A percentile compares a stretch with the other conserved stretches of the same genome.
Conservation (phyloP, 1,140 invertebrate genomes). For the Drosophila eugracilis region DNA sequence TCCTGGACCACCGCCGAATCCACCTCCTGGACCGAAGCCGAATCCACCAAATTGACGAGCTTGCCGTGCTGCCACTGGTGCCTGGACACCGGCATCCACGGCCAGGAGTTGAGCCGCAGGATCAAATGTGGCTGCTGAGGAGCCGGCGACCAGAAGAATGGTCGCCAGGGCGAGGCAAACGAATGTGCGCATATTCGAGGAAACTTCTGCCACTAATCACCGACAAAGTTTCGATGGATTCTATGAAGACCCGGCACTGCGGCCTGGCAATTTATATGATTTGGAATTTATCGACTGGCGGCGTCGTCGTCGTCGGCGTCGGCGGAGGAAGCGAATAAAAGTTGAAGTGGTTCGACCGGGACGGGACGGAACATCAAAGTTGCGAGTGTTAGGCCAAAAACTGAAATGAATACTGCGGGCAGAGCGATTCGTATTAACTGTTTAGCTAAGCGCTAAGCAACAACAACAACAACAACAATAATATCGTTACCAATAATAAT, state of each 20-base stretch:
- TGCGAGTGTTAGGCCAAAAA: conserved; percentile 47
- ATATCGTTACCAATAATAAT: conserved; percentile 59
- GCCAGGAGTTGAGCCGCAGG: conserved; percentile 15
- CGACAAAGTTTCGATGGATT: conserved; percentile 50
- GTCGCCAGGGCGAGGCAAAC: conserved; percentile 34
- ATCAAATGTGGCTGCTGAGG: conserved; percentile 24
- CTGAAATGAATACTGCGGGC: conserved; percentile 57
- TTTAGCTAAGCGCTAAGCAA: conserved; percentile 52
- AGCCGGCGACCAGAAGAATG: conserved; percentile 23
- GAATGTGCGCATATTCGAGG: conserved; percentile 47
- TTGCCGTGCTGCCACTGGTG: neutral
- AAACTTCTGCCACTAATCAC: conserved; percentile 55
- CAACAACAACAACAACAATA: conserved; percentile 42
- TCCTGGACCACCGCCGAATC: conserved; percentile 2
- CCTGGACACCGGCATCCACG: conserved; percentile 36
- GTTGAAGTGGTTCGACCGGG: conserved; percentile 55
- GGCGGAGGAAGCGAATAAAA: conserved; percentile 46
- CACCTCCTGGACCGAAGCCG: conserved; percentile 4
- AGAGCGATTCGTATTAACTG: conserved; percentile 67
- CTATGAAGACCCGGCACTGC: conserved; percentile 16
- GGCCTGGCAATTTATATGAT: conserved; percentile 68
- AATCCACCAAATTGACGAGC: conserved; percentile 21
- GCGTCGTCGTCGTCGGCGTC: too few relatives aligned
- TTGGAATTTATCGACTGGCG: conserved; percentile 49
- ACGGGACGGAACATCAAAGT: conserved; percentile 53